phyloP scores from a whole-genome alignment of 2,113 vertebrate species.

The Rhombomys opimus region DNA sequence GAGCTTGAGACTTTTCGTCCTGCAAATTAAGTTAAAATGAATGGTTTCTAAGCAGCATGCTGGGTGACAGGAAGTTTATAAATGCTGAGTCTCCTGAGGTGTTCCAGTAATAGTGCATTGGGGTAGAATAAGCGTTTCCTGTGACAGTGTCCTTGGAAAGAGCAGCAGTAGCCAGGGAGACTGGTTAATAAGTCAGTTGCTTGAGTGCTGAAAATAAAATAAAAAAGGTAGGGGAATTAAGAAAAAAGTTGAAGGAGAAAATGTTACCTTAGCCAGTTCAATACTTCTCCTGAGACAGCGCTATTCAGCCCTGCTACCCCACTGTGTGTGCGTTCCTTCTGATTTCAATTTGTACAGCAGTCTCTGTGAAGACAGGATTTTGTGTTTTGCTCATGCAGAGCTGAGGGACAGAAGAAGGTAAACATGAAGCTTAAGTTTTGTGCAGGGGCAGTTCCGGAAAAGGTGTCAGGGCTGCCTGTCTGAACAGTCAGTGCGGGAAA shows the following conservation, averaged over 20 bases:
- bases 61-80: constrained; percentile 78
- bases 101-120: constrained; percentile 76
- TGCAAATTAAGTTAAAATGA: constrained; percentile 83
- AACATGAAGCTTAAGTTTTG: background rate
- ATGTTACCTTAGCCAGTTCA: constrained; percentile 64
- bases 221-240: constrained; percentile 54
- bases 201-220: constrained; percentile 75
- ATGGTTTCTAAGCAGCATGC: constrained; percentile 71
- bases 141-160: constrained; percentile 60
- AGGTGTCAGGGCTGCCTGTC: background rate
- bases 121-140: constrained; percentile 63
- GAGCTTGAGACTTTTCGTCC: constrained; percentile 72
- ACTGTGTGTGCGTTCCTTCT: background rate
- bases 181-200: constrained; percentile 78
- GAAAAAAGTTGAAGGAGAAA: constrained; percentile 66
- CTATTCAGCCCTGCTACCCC: background rate
- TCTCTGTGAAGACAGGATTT: background rate
- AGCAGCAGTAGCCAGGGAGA: constrained; percentile 71
- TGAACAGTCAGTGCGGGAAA: background rate
- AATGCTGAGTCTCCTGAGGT: constrained; percentile 77
- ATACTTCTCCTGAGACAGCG: constrained; percentile 14
- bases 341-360: constrained; percentile 23
- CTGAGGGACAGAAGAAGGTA: background rate
- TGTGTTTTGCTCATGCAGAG: constrained; percentile 10
- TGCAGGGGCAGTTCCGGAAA: background rate